Base-by-base conservation (phyloP, 2,113 vertebrate species). In the Petaurus breviceps region DNA sequence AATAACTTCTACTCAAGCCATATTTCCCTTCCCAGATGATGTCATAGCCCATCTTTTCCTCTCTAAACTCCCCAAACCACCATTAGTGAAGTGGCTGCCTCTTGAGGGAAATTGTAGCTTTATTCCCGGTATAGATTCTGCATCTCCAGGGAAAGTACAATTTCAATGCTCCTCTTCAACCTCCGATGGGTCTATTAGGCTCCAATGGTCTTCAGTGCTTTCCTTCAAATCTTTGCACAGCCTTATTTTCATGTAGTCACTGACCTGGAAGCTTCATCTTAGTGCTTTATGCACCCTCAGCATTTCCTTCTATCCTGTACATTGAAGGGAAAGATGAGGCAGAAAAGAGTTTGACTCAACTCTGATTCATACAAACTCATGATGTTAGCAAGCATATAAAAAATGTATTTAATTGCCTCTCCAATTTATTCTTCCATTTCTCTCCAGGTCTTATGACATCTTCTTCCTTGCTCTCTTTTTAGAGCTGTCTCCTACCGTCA, bases 381-480 rank as follows among this genome's bases (percentile, higher is more conserved):
- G 16, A 22, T 84, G 7, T 84, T 84, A 43, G 68, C 68, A 90
- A 28, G 16, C 6, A 12, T 90, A 89, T 90, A 91, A 51, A 51
- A 25, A 11, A 49, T 28, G 31, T 77, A 47, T 93, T 94, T 92
- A 51, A 24, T 94, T 92, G n/a, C 31, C 2, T 54, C 89, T 95
- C 90, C 49, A 68, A 96, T 43, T 43, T 89, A 50, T 46, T 31
- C 37, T 97, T 95, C 31, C 55, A n/a, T 37, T 92, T 57, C 61
- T 19, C 46, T 51, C 16, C 0, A 3, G 16, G 12, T 25, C 28
- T 46, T 11, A 11, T 24, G 22, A 50, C 19, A 26, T 19, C 3
- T 92, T 90, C 52, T 3, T 53, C 2, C 2, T n/a, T 93, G 2
- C 90, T 89, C 12, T 92, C 54, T 92, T 92, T 16, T 51, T 77